Base-by-base conservation (phyloP, 2,888 invertebrate genomes). In the Heterodera filipjevi region DNA sequence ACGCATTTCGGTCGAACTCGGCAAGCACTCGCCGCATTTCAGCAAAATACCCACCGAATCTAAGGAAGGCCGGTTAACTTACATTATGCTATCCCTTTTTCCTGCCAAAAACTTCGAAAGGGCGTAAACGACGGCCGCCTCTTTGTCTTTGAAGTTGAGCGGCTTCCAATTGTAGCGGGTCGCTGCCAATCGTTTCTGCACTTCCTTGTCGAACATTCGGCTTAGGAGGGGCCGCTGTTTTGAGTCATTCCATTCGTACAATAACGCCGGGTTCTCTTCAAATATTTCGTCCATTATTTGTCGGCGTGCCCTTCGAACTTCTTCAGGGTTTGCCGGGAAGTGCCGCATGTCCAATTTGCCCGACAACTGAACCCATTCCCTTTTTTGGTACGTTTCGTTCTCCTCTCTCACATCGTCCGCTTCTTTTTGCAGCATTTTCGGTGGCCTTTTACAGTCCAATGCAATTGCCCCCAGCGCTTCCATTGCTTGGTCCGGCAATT, bases 1-100 rank as follows among this genome's bases (percentile, higher is more conserved):
- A 96, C 30, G 92, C 89, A 0, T 92, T 91, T 89, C 93, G 91
- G 64, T 82, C 81, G 39, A 89, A 82, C 75, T 88, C 88, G 74
- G 84, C 85, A 19, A 88, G 78, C 35, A 80, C 82, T 35, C 85
- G 81, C 19, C 82, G 71, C 53, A 86, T 84, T 80, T 89, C 88
- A 12, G 88, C 87, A 71, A 85, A 86, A 78, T 88, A 84, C 10
- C 85, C 83, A 33, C 84, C 82, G 22, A 88, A 71, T 71, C 87
- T 86, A 72, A 27, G 80, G 27, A 46, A n/a, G 12, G 12, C n/a
- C n/a, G n/a, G n/a, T 10, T 39, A 12, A 39, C 6, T 10, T 10
- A 39, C 39, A 2, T 39, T 39, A n/a, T n/a, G n/a, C n/a, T n/a
- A 39, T 39, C 2, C 53, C 53, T 22, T 22, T 22, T 19, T 53